A percentile compares a stretch with the other conserved stretches of the same genome.
phyloP scores from a whole-genome alignment of 1,140 invertebrate species.

The Lethrus apterus region DNA sequence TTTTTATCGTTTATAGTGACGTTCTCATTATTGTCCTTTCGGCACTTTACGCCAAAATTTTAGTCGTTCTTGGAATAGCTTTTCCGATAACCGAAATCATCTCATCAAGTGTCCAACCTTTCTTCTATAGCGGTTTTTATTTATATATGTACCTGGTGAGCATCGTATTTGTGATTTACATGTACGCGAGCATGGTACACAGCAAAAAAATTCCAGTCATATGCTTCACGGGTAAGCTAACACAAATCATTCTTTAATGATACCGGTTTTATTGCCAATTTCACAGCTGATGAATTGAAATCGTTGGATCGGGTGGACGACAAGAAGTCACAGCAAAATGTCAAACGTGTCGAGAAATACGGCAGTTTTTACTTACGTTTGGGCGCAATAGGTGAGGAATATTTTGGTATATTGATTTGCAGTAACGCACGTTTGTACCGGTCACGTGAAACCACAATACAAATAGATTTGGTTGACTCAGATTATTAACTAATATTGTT shows the following conservation, averaged over 20 bases:
- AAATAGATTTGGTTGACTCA: too few species aligned
- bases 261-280: too few species aligned
- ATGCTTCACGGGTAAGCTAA: too few species aligned
- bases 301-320: background rate
- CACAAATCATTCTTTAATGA: too few species aligned
- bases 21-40: constrained; percentile 54
- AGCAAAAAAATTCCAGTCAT: constrained; percentile 1
- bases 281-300: background rate
- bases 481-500: too few species aligned
- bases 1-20: constrained; percentile 38
- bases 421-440: background rate
- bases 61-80: constrained; percentile 70
- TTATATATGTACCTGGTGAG: constrained; percentile 73
- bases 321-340: background rate
- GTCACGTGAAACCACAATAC: too few species aligned
- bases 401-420: constrained; percentile 12
- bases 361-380: constrained; percentile 75
- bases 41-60: constrained; percentile 69
- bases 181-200: constrained; percentile 62
- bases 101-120: constrained; percentile 54
- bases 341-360: constrained; percentile 43
- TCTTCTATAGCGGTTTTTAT: constrained; percentile 73
- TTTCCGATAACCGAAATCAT: constrained; percentile 64
- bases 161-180: constrained; percentile 72
- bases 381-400: constrained; percentile 60